Evolutionary conservation across 2,888 invertebrate species (phyloP).

Genomic region (Apotomis betuletana): DNA sequence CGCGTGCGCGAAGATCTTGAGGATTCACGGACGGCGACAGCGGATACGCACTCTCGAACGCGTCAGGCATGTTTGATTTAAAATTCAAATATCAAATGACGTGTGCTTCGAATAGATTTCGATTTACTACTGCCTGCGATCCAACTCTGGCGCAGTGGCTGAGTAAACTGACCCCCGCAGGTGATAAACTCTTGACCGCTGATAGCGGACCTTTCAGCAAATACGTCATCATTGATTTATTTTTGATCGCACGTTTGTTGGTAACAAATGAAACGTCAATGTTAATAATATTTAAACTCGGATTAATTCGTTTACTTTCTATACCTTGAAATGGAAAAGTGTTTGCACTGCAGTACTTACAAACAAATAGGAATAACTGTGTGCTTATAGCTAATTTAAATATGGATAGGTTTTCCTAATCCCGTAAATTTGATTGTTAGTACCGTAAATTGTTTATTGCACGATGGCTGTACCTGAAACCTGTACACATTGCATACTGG

Average conservation of each 20-base stretch:
- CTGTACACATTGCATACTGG: too few relatives aligned
- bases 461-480: too few relatives aligned
- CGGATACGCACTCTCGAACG: conserved; percentile 83
- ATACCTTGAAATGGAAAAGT: too few relatives aligned
- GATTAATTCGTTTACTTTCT: too few relatives aligned
- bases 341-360: too few relatives aligned
- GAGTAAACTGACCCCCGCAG: conserved; percentile 65
- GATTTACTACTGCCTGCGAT: conserved; percentile 52
- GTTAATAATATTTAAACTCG: not conserved
- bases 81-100: conserved; percentile 41
- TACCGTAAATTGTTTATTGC: too few relatives aligned
- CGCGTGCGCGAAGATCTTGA: conserved; percentile 82
- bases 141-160: conserved; percentile 46
- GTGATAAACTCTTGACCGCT: conserved; percentile 70
- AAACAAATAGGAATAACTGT: too few relatives aligned
- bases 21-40: conserved; percentile 76
- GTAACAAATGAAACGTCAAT: not conserved
- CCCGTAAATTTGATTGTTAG: too few relatives aligned
- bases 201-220: conserved; percentile 49
- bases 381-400: too few relatives aligned
- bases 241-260: not conserved
- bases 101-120: conserved; percentile 47
- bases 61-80: conserved; percentile 80
- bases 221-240: conserved; percentile 32
- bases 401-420: too few relatives aligned